Conservation (phyloP, 2,113 vertebrate genomes). For the Hippocampus comes region DNA sequence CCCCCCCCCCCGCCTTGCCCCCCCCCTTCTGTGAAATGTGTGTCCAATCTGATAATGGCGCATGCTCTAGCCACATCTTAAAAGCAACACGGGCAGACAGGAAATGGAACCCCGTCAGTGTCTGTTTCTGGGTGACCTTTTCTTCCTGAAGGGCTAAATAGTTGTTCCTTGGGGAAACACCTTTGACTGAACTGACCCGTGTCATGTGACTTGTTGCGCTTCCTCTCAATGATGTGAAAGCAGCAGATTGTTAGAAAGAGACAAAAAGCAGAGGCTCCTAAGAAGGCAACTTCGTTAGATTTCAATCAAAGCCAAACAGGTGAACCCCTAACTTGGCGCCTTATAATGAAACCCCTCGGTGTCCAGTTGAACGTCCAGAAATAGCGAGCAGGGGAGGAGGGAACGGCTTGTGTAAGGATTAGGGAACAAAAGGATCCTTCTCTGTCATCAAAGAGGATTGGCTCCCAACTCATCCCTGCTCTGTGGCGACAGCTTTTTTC, state of each 20-base stretch:
- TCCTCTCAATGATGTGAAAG: slow-evolving; percentile 3
- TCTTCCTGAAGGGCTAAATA: slow-evolving; percentile 21
- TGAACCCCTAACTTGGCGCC: slow-evolving; percentile 46
- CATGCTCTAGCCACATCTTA: slow-evolving; percentile 34
- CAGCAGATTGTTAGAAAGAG: not conserved
- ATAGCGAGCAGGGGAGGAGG: slow-evolving; percentile 6
- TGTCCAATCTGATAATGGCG: slow-evolving; percentile 73
- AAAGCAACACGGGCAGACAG: slow-evolving; percentile 34
- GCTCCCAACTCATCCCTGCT: slow-evolving; percentile 71
- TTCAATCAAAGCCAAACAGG: slow-evolving; percentile 19
- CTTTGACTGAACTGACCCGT: slow-evolving; percentile 10
- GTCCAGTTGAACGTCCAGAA: slow-evolving; percentile 68
- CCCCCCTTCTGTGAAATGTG: slow-evolving; percentile 45
- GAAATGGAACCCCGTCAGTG: slow-evolving; percentile 43
- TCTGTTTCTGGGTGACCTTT: slow-evolving; percentile 35
- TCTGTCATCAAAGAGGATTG: slow-evolving; percentile 85
- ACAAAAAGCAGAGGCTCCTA: not conserved
- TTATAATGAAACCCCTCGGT: slow-evolving; percentile 71
- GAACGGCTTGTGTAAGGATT: slow-evolving; percentile 74
- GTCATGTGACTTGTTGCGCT: slow-evolving; percentile 19
- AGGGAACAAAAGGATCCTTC: slow-evolving; percentile 86
- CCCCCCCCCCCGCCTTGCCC: not conserved
- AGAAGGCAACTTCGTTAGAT: slow-evolving; percentile 2
- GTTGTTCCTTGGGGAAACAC: slow-evolving; percentile 17
- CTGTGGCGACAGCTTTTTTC: slow-evolving; percentile 78